phyloP scores from a whole-genome alignment of 1,140 invertebrate species.

The Drosophila saltans region DNA sequence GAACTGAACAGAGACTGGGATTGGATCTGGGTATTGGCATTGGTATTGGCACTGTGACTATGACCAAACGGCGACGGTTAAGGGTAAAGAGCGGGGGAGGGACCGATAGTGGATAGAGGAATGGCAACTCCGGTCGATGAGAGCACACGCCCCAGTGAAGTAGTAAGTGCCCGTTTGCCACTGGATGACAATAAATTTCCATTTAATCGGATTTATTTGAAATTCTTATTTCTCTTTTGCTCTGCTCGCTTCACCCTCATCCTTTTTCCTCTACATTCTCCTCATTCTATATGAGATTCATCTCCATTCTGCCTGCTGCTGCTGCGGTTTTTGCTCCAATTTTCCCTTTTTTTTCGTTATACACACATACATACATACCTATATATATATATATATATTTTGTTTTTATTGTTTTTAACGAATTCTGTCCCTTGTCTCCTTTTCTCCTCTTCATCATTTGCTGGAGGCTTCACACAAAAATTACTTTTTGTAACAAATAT shows the following conservation, averaged over 20 bases:
- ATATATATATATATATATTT: background rate
- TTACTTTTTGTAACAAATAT: background rate
- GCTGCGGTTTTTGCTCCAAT: conserved; percentile 65
- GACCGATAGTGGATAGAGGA: background rate
- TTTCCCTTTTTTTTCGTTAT: conserved; percentile 10
- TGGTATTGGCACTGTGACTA: background rate
- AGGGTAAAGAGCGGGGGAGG: background rate
- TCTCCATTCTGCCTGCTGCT: conserved; percentile 23
- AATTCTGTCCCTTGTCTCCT: conserved; percentile 38
- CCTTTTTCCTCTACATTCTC: background rate
- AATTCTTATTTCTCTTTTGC: conserved; percentile 71
- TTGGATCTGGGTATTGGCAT: conserved; percentile 12
- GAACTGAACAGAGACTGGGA: conserved; percentile 38
- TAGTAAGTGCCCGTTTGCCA: conserved; percentile 78
- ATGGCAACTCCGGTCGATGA: conserved; percentile 55
- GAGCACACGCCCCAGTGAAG: conserved; percentile 75
- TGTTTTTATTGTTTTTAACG: conserved; percentile 65
- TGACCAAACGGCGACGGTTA: background rate
- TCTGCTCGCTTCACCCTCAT: conserved; percentile 13
- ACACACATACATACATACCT: too few species aligned
- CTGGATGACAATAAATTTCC: conserved; percentile 81
- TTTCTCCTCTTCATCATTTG: background rate
- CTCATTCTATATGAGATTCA: conserved; percentile 5
- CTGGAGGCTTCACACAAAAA: conserved; percentile 1
- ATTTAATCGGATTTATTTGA: conserved; percentile 82